Evolutionary conservation across 2,888 invertebrate species (phyloP).

Genomic region (Drosophila meridionalis): DNA sequence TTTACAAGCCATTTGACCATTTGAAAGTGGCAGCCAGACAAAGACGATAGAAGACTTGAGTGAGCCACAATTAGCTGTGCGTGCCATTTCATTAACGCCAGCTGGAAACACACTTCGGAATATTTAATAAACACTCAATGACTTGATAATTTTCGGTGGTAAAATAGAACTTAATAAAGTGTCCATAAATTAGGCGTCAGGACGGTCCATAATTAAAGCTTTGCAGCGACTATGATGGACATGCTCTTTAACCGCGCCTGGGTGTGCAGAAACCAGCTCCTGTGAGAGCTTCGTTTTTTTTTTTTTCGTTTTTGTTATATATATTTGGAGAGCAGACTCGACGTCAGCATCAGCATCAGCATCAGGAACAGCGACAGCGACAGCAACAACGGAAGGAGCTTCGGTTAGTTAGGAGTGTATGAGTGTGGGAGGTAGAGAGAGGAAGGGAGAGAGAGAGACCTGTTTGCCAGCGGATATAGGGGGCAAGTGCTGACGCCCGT

Average conservation of each 20-base stretch:
- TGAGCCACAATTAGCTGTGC: constrained; percentile 13
- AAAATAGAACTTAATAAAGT: constrained; percentile 77
- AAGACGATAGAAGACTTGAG: neutral
- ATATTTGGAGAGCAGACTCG: constrained; percentile 25
- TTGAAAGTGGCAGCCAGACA: neutral
- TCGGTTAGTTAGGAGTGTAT: constrained; percentile 14
- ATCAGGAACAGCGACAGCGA: constrained; percentile 4
- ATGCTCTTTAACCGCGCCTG: constrained; percentile 60
- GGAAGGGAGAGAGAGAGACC: constrained; percentile 18
- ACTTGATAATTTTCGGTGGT: constrained; percentile 77
- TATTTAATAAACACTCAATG: constrained; percentile 78
- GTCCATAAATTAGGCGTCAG: constrained; percentile 77
- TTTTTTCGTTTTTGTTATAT: constrained; percentile 5
- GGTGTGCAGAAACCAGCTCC: constrained; percentile 24
- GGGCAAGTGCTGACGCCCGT: constrained; percentile 11
- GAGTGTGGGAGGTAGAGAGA: constrained; percentile 15
- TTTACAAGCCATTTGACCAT: neutral
- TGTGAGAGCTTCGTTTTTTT: neutral
- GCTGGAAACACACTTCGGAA: constrained; percentile 34
- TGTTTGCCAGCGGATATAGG: constrained; percentile 12
- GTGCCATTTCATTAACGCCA: constrained; percentile 26
- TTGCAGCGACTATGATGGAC: constrained; percentile 67
- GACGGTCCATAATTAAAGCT: constrained; percentile 74
- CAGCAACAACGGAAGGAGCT: constrained; percentile 11
- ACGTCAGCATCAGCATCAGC: constrained; percentile 1